Evolutionary conservation across 92 coral and sea anemone species (phyloP), one percentile per base, ranked within the genome.

Genomic region (Actinernus sp.): DNA sequence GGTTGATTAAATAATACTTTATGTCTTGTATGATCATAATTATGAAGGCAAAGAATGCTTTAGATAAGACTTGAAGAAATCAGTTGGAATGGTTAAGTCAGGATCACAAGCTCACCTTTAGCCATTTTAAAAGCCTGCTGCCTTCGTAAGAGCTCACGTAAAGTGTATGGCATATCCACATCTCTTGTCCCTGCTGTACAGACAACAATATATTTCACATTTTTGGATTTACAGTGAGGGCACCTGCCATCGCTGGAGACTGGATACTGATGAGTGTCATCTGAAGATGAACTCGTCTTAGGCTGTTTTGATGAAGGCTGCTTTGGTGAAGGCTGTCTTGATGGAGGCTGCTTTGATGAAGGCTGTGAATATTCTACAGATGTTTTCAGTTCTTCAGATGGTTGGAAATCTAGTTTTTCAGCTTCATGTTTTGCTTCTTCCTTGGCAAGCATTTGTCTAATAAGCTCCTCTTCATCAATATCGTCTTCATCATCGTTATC

Each of bases 71-170:
- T n/a, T n/a, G n/a, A n/a, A n/a, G n/a, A n/a, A n/a, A n/a, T n/a
- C n/a, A n/a, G n/a, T n/a, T n/a, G n/a, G n/a, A n/a, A n/a, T n/a
- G n/a, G n/a, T n/a, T n/a, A n/a, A n/a, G n/a, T n/a, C n/a, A n/a
- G n/a, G n/a, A n/a, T n/a, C n/a, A 29, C 0, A 6, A 29, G 51
- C 83, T 86, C 64, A 93, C 98, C 98, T 90, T 93, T 93, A 4
- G 97, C 98, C 98, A 93, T 93, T 68, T 93, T 93, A 78, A 93
- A 93, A 65, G 98, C 98, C 32, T 86, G 88, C 11, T 79, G 88
- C 27, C 76, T 67, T 47, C 73, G 82, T 61, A 93, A 65, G 3
- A 93, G 63, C 34, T 60, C 63, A 34, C 82, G 86, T 1, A 93
- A 94, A 19, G 94, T 93, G n/a, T 44, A 74, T 1, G 98, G 98